A percentile compares a stretch with the other conserved stretches of the same genome.
These are phyloP conservation scores for Porites lobata DNA, from an alignment of 92 coral and sea anemone genomes.

Conservation along the genomic window DNA sequence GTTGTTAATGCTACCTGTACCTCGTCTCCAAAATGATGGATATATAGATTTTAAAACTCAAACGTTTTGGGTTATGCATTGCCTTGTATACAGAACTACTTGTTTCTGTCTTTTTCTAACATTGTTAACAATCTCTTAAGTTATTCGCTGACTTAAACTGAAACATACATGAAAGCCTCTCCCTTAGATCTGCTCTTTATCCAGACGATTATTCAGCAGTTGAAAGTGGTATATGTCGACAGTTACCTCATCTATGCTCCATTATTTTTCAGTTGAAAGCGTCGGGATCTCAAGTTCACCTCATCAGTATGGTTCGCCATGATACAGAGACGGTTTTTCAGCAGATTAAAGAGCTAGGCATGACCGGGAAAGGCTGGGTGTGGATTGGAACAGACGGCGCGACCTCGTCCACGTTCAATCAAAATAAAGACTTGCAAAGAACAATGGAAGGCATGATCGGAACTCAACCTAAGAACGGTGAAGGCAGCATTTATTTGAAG, in stretches of 20 bases:
- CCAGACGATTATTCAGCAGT: background rate
- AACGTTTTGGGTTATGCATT: too few relatives aligned
- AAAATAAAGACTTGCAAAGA: conserved; percentile 85
- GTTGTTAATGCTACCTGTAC: background rate
- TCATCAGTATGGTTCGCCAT: conserved; percentile 97
- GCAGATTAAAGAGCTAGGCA: conserved; percentile 96
- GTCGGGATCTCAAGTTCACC: conserved; percentile 90
- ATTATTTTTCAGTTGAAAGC: conserved; percentile 73
- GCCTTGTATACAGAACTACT: too few relatives aligned
- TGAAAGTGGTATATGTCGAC: background rate
- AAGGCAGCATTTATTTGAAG: conserved; percentile 89
- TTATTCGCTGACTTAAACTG: too few relatives aligned
- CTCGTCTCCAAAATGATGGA: too few relatives aligned
- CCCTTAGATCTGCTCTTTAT: too few relatives aligned
- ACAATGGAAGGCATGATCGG: conserved; percentile 99
- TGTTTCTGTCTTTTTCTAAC: too few relatives aligned
- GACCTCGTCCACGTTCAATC: conserved; percentile 89
- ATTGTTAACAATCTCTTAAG: too few relatives aligned
- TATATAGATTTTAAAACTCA: too few relatives aligned
- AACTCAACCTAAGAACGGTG: conserved; percentile 98
- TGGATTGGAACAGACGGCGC: conserved; percentile 99
- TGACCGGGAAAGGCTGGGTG: conserved; percentile 98
- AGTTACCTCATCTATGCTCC: too few relatives aligned
- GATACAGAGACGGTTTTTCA: conserved; percentile 99
- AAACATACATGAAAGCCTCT: too few relatives aligned